Evolutionary conservation across 2,888 invertebrate species (phyloP).

Genomic region (Harmothoe impar): DNA sequence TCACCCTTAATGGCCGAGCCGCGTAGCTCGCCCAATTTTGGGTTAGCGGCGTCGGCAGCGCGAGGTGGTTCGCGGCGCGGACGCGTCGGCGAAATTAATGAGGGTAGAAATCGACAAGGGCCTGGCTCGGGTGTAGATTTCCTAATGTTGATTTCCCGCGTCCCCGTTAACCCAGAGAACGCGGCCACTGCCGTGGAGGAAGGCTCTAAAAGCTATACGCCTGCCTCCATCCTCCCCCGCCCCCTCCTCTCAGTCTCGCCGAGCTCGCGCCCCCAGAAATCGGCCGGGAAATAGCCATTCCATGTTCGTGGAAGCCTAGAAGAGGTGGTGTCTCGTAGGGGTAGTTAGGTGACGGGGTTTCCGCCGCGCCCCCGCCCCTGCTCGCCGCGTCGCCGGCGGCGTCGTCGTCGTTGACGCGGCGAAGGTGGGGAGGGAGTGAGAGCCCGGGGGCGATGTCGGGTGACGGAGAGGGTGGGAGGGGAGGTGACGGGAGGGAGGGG

Average conservation of each 20-base stretch:
- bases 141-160: conserved; percentile 55
- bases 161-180: conserved; percentile 46
- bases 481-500: background rate
- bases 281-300: conserved; percentile 56
- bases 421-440: background rate
- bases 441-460: background rate
- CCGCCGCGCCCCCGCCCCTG: background rate
- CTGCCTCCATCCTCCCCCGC: background rate
- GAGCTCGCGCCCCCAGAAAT: conserved; percentile 16
- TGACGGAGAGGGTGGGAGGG: background rate
- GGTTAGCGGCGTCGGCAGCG: conserved; percentile 9
- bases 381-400: background rate
- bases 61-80: background rate
- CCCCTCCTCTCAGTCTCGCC: background rate
- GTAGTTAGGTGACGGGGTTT: conserved; percentile 37
- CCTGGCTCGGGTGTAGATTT: conserved; percentile 44
- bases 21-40: background rate
- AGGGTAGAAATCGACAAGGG: conserved; percentile 49
- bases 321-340: background rate
- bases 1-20: conserved; percentile 21
- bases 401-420: background rate
- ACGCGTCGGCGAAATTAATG: conserved; percentile 29
- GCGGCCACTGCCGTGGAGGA: background rate
- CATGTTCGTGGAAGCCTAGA: conserved; percentile 51
- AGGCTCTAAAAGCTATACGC: background rate